These are phyloP conservation scores for Suncus etruscus DNA, from an alignment of 2,113 vertebrate species.

Conservation along the genomic window DNA sequence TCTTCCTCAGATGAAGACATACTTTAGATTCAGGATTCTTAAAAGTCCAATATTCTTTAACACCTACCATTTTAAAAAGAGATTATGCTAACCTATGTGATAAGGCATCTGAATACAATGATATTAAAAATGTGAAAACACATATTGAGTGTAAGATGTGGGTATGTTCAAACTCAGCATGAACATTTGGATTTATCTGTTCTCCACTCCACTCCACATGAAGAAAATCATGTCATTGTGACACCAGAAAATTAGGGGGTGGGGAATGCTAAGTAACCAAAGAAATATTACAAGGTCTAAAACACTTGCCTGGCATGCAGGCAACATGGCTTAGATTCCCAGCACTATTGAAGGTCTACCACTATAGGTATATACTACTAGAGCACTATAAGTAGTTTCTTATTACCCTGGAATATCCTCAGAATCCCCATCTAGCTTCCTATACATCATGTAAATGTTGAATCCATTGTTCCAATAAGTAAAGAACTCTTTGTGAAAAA, in stretches of 20 bases:
- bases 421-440: neutral
- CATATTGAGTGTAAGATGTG: neutral
- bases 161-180: neutral
- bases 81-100: neutral
- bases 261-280: too few relatives aligned
- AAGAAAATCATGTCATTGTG: neutral
- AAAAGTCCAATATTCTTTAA: neutral
- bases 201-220: neutral
- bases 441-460: neutral
- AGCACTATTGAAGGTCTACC: too few relatives aligned
- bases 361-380: too few relatives aligned
- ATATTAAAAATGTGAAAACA: constrained; percentile 14
- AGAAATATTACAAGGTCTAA: too few relatives aligned
- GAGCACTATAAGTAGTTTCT: too few relatives aligned
- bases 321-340: too few relatives aligned
- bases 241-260: neutral
- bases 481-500: neutral
- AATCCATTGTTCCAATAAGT: neutral
- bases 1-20: constrained; percentile 10
- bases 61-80: neutral
- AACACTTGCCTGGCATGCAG: too few relatives aligned
- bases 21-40: constrained; percentile 1
- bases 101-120: neutral
- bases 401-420: neutral
- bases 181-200: too few relatives aligned